Conservation (phyloP, 2,113 vertebrate genomes). For the Chionodraco myersi region DNA sequence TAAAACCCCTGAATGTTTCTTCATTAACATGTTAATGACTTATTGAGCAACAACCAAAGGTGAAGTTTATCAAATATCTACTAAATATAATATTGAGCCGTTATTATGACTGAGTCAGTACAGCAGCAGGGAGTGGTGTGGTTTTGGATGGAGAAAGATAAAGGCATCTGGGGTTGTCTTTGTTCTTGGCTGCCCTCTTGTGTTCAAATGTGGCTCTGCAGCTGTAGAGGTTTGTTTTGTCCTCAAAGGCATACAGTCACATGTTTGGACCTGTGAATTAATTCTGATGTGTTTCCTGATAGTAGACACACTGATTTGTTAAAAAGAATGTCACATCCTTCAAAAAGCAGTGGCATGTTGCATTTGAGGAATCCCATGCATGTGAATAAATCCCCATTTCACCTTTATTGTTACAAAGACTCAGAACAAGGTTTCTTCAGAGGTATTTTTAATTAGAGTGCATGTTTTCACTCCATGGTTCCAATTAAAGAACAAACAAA, state of each 20-base stretch:
- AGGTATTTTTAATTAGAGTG: conserved; percentile 46
- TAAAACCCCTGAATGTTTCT: no score
- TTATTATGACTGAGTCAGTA: conserved; percentile 12
- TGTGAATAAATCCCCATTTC: neutral
- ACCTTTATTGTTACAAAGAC: neutral
- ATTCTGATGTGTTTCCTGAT: neutral
- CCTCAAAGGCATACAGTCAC: neutral
- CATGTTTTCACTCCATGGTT: conserved; percentile 20
- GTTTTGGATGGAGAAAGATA: conserved; percentile 6
- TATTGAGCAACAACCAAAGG: neutral
- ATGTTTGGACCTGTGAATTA: neutral
- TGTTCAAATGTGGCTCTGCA: conserved; percentile 56
- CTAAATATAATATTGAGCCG: neutral
- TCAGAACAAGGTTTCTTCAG: conserved; percentile 11
- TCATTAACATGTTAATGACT: no score
- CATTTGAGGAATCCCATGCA: neutral
- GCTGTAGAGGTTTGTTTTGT: neutral
- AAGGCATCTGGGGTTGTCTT: neutral
- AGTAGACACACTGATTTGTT: neutral
- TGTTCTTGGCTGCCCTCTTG: conserved; percentile 65
- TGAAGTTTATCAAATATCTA: neutral
- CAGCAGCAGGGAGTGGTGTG: conserved; percentile 9
- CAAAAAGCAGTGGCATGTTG: neutral
- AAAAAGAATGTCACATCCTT: neutral
- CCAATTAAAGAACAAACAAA: conserved; percentile 26